phyloP scores from a whole-genome alignment of 2,888 invertebrate species.

The Cephonodes hylas region DNA sequence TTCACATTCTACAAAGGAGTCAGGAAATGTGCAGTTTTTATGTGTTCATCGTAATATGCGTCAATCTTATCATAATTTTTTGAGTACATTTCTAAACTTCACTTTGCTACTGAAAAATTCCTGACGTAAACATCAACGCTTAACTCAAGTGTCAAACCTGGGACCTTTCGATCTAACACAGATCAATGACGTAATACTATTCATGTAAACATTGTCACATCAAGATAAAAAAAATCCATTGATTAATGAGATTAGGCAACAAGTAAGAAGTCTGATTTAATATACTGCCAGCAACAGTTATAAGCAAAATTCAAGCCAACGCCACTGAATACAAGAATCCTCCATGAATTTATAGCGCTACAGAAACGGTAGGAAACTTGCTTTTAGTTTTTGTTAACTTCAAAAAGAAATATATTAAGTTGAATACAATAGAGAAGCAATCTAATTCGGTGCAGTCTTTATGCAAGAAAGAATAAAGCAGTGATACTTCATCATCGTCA shows the following conservation, averaged over 20 bases:
- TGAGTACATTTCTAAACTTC: too few relatives aligned
- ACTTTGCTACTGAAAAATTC: too few relatives aligned
- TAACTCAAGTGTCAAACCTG: too few relatives aligned
- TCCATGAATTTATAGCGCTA: constrained; percentile 51
- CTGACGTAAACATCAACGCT: too few relatives aligned
- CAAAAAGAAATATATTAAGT: constrained; percentile 38
- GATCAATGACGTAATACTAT: not conserved
- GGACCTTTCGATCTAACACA: too few relatives aligned
- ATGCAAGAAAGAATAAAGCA: too few relatives aligned
- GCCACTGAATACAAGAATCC: constrained; percentile 35
- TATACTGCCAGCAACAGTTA: constrained; percentile 18
- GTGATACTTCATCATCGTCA: too few relatives aligned
- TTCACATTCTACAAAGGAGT: too few relatives aligned
- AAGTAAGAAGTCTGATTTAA: not conserved
- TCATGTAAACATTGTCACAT: too few relatives aligned
- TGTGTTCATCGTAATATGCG: too few relatives aligned
- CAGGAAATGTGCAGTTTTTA: too few relatives aligned
- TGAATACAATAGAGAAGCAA: constrained; percentile 10
- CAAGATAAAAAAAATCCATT: not conserved
- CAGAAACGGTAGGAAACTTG: constrained; percentile 46
- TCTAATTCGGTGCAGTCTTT: not conserved
- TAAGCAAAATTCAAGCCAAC: constrained; percentile 39
- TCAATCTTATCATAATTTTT: too few relatives aligned
- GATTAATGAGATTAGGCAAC: not conserved
- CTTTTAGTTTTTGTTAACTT: constrained; percentile 37